Percentiles rank a stretch among this genome's conserved stretches.
Evolutionary conservation across 2,888 invertebrate species (phyloP).

Genomic region (Pterostichus madidus): DNA sequence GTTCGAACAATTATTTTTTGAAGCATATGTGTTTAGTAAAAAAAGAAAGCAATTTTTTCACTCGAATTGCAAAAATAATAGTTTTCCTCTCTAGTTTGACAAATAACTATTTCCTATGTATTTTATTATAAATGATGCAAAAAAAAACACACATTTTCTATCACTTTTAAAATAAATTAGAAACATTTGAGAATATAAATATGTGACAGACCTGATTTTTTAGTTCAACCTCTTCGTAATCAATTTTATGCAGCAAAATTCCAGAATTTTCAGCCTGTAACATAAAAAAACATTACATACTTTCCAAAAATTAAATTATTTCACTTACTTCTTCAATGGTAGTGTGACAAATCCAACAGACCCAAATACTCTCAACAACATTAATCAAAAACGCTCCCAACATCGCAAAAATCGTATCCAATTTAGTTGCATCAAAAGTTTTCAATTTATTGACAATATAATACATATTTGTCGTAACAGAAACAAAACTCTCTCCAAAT

Average conservation of each 20-base stretch:
- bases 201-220: constrained; percentile 69
- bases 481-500: constrained; percentile 71
- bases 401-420: constrained; percentile 34
- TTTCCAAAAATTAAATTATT: background rate
- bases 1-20: too few relatives aligned
- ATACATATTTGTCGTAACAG: constrained; percentile 71
- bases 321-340: constrained; percentile 71
- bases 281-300: constrained; percentile 26
- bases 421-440: background rate
- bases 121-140: too few relatives aligned
- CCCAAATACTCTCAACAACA: constrained; percentile 69
- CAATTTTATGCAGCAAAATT: constrained; percentile 72
- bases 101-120: too few relatives aligned
- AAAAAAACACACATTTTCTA: too few relatives aligned
- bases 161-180: too few relatives aligned
- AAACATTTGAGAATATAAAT: too few relatives aligned
- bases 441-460: constrained; percentile 58
- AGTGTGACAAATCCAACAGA: constrained; percentile 71
- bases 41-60: too few relatives aligned
- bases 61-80: too few relatives aligned
- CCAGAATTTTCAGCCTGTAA: constrained; percentile 72
- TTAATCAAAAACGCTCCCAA: constrained; percentile 63
- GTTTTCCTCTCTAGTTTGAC: too few relatives aligned
- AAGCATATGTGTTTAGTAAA: too few relatives aligned
- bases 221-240: constrained; percentile 72